A percentile compares a stretch with the other conserved stretches of the same genome.
Evolutionary conservation across 2,888 invertebrate genomes (phyloP).

Genomic region (Biston stratarius): DNA sequence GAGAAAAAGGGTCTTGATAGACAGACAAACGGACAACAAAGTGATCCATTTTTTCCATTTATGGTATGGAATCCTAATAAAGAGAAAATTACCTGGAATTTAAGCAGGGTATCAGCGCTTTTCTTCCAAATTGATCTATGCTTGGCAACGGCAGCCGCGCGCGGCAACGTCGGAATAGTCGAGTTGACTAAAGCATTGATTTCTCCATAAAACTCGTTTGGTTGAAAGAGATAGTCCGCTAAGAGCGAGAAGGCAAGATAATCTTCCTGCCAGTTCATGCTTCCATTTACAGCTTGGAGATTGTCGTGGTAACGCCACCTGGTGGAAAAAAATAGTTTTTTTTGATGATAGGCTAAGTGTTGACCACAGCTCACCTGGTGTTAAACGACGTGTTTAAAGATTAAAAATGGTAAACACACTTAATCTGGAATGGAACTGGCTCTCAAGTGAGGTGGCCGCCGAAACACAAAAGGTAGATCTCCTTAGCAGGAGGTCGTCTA

Average conservation of each 20-base stretch:
- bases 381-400: too few species aligned
- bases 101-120: conserved; percentile 77
- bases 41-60: too few species aligned
- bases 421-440: too few species aligned
- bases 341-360: too few species aligned
- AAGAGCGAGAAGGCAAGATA: conserved; percentile 76
- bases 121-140: conserved; percentile 81
- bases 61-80: too few species aligned
- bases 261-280: conserved; percentile 84
- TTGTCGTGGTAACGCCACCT: conserved; percentile 85
- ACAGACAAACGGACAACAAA: too few species aligned
- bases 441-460: too few species aligned
- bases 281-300: conserved; percentile 80
- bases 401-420: too few species aligned
- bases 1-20: too few species aligned
- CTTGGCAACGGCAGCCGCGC: conserved; percentile 76
- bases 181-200: conserved; percentile 78
- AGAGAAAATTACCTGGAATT: conserved; percentile 79
- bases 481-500: too few species aligned
- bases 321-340: conserved; percentile 9
- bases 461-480: too few species aligned
- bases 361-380: too few species aligned
- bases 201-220: conserved; percentile 81
- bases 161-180: conserved; percentile 76
- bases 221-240: conserved; percentile 79